Evolutionary conservation across 2,113 vertebrate species (phyloP).

Genomic region (Xiphorhynchus elegans): DNA sequence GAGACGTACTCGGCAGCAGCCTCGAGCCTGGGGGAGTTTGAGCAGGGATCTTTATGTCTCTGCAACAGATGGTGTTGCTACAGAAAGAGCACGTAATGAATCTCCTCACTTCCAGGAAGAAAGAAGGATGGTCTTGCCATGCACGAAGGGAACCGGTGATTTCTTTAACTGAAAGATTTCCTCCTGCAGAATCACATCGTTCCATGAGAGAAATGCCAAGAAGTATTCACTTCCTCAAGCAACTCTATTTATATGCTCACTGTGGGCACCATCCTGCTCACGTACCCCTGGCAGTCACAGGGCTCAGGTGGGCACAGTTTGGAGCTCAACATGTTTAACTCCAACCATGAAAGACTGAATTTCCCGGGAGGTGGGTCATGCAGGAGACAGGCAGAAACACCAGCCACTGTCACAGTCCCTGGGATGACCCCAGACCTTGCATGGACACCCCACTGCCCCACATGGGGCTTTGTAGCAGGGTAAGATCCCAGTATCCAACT

Average conservation of each 20-base stretch:
- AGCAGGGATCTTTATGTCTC: conserved; percentile 15
- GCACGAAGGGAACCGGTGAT: conserved; percentile 34
- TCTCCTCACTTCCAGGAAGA: conserved; percentile 43
- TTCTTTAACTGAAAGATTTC: conserved; percentile 37
- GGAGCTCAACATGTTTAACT: neutral
- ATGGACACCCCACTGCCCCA: neutral
- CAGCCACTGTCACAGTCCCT: fast-evolving
- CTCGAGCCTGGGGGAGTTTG: neutral
- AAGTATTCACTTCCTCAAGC: neutral
- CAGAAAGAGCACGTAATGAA: neutral
- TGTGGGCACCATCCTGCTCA: neutral
- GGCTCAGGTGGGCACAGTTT: neutral
- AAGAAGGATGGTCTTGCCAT: conserved; percentile 29
- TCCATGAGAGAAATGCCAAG: neutral
- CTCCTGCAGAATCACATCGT: neutral
- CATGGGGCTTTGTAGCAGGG: fast-evolving
- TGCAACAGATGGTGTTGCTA: conserved; percentile 47
- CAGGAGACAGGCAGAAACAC: neutral
- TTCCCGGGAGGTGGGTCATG: neutral
- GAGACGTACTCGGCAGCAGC: neutral
- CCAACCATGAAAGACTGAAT: neutral
- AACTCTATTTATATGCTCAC: conserved; percentile 2
- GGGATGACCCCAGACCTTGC: neutral
- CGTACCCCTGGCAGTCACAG: fast-evolving
- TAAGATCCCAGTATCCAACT: neutral